phyloP scores from a whole-genome alignment of 2,113 vertebrate genomes.

The Spea multiplicata region DNA sequence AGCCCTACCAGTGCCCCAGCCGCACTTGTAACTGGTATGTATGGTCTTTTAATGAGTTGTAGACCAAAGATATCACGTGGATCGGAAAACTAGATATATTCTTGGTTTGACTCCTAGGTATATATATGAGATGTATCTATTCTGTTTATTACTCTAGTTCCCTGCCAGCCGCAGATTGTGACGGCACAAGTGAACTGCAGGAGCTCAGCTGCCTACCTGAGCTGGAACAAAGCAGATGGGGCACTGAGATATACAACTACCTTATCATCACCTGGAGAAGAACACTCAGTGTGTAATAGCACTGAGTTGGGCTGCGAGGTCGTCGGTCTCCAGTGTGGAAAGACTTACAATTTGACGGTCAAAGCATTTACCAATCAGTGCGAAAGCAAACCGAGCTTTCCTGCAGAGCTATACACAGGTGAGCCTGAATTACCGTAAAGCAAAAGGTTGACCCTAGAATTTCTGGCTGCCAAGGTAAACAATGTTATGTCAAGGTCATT shows the following conservation, averaged over 20 bases:
- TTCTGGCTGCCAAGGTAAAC: too few relatives aligned
- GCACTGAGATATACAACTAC: constrained; percentile 58
- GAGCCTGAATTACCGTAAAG: background rate
- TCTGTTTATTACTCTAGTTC: constrained; percentile 58
- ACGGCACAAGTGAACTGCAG: constrained; percentile 61
- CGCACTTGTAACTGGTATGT: constrained; percentile 63
- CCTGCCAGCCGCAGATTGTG: constrained; percentile 66
- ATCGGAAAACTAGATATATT: too few relatives aligned
- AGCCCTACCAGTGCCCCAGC: constrained; percentile 46
- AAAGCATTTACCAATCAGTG: constrained; percentile 62
- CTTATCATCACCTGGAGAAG: constrained; percentile 47
- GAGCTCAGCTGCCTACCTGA: constrained; percentile 59
- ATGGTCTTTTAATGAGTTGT: too few relatives aligned
- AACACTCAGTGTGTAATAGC: constrained; percentile 49
- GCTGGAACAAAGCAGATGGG: constrained; percentile 61
- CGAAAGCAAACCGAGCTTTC: constrained; percentile 57
- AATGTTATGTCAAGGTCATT: too few relatives aligned
- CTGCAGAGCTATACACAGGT: constrained; percentile 14
- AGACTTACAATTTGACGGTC: constrained; percentile 61
- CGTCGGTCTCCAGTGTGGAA: constrained; percentile 60
- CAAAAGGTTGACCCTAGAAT: too few relatives aligned
- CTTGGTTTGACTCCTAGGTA: background rate
- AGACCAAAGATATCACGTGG: too few relatives aligned
- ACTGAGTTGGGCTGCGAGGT: constrained; percentile 57
- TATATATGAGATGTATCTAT: background rate